Evolutionary conservation across 2,888 invertebrate genomes (phyloP).

Genomic region (Hirtodrosophila histrioides): DNA sequence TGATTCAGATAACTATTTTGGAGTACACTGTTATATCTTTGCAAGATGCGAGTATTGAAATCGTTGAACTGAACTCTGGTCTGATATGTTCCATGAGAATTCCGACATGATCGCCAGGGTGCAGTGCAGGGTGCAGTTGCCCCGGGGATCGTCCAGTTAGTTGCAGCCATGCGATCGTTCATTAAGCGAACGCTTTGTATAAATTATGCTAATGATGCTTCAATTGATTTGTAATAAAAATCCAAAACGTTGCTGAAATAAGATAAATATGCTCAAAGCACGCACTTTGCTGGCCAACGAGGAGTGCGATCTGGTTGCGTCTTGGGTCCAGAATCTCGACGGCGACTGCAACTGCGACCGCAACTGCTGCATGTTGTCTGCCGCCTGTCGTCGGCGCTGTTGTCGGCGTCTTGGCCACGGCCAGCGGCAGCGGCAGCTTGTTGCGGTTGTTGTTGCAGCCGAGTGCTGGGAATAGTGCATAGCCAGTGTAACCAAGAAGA

Average conservation of each 20-base stretch:
- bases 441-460: conserved; percentile 27
- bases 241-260: conserved; percentile 80
- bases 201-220: conserved; percentile 85
- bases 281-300: conserved; percentile 75
- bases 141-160: conserved; percentile 12
- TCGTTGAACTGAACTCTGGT: neutral
- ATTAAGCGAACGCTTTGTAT: conserved; percentile 85
- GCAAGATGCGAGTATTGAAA: neutral
- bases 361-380: conserved; percentile 34
- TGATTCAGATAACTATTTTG: neutral
- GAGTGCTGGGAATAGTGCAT: conserved; percentile 37
- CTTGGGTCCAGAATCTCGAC: conserved; percentile 18
- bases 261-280: conserved; percentile 84
- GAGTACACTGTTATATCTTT: neutral
- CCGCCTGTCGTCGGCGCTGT: conserved; percentile 33
- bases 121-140: conserved; percentile 29
- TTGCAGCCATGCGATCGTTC: conserved; percentile 69
- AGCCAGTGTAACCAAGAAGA: conserved; percentile 20
- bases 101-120: conserved; percentile 29
- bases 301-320: conserved; percentile 38
- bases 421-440: conserved; percentile 19
- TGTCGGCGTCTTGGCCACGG: conserved; percentile 25
- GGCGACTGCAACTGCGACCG: conserved; percentile 21
- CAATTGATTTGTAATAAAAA: conserved; percentile 85
- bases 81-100: conserved; percentile 1